Conservation (phyloP, 2,113 vertebrate species). For the Strix uralensis region DNA sequence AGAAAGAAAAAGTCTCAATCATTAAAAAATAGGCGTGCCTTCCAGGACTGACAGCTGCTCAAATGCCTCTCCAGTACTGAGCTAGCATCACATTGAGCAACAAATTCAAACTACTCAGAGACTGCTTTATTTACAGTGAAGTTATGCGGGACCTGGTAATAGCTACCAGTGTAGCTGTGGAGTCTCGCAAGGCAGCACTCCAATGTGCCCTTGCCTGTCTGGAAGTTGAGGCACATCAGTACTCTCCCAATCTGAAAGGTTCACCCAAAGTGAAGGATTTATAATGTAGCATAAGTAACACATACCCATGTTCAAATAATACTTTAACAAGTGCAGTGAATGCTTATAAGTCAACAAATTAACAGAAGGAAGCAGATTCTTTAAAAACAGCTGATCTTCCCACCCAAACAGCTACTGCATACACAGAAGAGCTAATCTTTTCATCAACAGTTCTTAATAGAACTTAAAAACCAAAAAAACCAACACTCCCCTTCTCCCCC, state of each 20-base stretch:
- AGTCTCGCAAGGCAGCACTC: not conserved
- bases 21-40: not conserved
- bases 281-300: not conserved
- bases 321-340: not conserved
- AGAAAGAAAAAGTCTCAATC: not conserved
- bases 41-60: not conserved
- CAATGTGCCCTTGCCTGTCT: not conserved
- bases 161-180: not conserved
- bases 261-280: not conserved
- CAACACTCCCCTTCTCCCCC: no score
- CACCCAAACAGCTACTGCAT: not conserved
- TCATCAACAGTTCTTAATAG: not conserved
- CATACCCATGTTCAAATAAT: not conserved
- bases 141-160: not conserved
- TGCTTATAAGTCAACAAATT: not conserved
- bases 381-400: not conserved
- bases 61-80: not conserved
- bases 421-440: not conserved
- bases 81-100: not conserved
- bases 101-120: conserved; percentile 9
- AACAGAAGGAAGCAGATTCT: not conserved
- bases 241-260: not conserved
- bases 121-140: not conserved
- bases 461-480: not conserved
- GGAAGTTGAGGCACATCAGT: conserved; percentile 23